Evolutionary conservation across 2,113 vertebrate species (phyloP), one percentile per base, ranked within the genome.

Genomic region (Oncorhynchus masou): DNA sequence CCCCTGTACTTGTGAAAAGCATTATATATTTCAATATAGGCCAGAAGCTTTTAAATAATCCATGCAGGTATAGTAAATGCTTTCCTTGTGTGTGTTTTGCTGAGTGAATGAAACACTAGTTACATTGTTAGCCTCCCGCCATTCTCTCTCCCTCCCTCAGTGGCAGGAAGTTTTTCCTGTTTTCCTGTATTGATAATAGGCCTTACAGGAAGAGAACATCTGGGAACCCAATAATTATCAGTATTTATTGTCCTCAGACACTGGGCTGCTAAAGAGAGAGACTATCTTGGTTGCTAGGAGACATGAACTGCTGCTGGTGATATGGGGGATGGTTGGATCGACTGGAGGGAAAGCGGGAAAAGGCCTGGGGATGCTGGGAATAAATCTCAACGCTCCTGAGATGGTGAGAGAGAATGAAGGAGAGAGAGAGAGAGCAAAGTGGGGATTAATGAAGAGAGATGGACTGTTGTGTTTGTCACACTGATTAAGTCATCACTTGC

Each of bases 131-230:
- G 39, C 39, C 49, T 60, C 68, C 80, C 27, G 25, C 54, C 3
- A 9, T 9, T 9, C 34, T 76, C 75, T 73, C 76, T 39, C n/a
- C 77, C 27, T 81, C 68, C 54, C 25, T 75, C 45, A 20, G 20
- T 25, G 31, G 22, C 72, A 15, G n/a, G 1, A n/a, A n/a, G n/a
- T 1, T 79, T 29, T 73, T 68, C 71, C 65, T 76, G 76, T 83
- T 85, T 92, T 88, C 87, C 70, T 31, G 88, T 86, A 92, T 87
- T 81, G 78, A 76, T 89, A 67, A 83, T 71, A 75, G 75, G 64
- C 70, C 79, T 92, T 93, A 89, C 88, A 83, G 91, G 90, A 92
- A 90, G 82, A 78, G 74, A 78, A 83, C 87, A 89, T 87, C 87
- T 89, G 84, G 85, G 83, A 85, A 86, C 77, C 80, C 84, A 86